These are phyloP conservation scores for Pao palembangensis DNA, from an alignment of 2,113 vertebrate genomes.

Conservation along the genomic window DNA sequence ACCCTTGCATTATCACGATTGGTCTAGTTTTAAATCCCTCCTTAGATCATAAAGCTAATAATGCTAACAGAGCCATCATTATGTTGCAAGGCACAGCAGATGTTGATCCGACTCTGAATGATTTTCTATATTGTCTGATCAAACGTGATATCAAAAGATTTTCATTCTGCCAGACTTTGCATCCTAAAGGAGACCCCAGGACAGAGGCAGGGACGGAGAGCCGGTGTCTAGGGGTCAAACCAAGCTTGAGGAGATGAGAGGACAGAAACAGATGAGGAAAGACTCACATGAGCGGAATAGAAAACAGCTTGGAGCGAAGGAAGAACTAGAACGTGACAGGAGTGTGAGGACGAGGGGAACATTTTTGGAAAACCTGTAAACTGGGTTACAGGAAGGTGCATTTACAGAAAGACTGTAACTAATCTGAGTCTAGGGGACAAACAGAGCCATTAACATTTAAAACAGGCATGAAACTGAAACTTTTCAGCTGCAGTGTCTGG, in stretches of 20 bases:
- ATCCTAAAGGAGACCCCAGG: conserved; percentile 45
- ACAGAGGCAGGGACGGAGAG: conserved; percentile 24
- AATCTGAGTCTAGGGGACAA: background rate
- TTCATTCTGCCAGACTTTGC: conserved; percentile 29
- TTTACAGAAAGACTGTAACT: background rate
- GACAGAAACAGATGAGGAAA: conserved; percentile 32
- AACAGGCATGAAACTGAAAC: background rate
- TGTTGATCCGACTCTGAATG: no score
- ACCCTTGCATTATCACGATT: no score
- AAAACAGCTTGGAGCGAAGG: conserved; percentile 43
- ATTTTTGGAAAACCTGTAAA: conserved; percentile 29
- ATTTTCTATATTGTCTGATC: background rate
- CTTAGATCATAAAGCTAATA: no score
- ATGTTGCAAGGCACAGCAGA: no score
- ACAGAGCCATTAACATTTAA: background rate
- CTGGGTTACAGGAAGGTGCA: background rate
- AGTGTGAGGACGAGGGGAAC: conserved; percentile 55
- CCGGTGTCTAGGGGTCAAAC: conserved; percentile 4
- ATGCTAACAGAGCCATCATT: no score
- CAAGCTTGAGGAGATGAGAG: conserved; percentile 16
- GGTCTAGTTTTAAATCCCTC: no score
- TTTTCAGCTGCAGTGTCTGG: background rate
- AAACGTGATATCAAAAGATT: conserved; percentile 17
- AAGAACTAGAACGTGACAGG: conserved; percentile 53
- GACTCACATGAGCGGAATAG: conserved; percentile 47